A percentile compares a stretch with the other conserved stretches of the same genome.
These are phyloP conservation scores for Lordiphosa fenestrarum DNA, from an alignment of 2,888 invertebrate species.

Conservation along the genomic window DNA sequence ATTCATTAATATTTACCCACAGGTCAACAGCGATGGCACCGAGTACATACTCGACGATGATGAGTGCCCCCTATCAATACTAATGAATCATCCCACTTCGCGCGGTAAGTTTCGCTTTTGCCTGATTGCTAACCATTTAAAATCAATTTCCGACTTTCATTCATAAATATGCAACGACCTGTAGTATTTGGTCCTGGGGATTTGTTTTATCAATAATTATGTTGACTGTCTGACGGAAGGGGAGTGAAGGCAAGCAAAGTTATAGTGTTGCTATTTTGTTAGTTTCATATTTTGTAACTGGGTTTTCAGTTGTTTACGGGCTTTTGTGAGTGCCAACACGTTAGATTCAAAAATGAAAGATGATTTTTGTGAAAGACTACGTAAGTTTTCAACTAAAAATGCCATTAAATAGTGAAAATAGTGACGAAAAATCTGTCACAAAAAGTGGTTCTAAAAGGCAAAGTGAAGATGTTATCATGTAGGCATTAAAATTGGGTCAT, in stretches of 20 bases:
- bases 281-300: constrained; percentile 24
- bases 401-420: neutral
- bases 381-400: constrained; percentile 20
- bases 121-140: constrained; percentile 50
- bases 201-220: constrained; percentile 79
- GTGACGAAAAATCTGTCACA: neutral
- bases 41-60: constrained; percentile 98
- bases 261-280: constrained; percentile 48
- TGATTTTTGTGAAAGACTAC: constrained; percentile 30
- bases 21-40: constrained; percentile 86
- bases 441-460: neutral
- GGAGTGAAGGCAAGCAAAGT: constrained; percentile 26
- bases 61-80: constrained; percentile 97
- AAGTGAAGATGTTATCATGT: no score
- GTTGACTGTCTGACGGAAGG: constrained; percentile 27
- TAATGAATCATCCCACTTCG: constrained; percentile 93
- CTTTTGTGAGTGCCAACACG: constrained; percentile 36
- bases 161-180: constrained; percentile 41
- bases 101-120: constrained; percentile 85
- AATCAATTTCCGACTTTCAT: constrained; percentile 59
- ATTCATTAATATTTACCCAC: constrained; percentile 14
- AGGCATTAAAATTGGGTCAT: no score
- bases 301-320: constrained; percentile 49
- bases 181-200: constrained; percentile 34
- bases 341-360: constrained; percentile 27